Percentiles rank a stretch among this genome's conserved stretches.
Conservation (phyloP, 1,140 invertebrate species). For the Halyomorpha halys region DNA sequence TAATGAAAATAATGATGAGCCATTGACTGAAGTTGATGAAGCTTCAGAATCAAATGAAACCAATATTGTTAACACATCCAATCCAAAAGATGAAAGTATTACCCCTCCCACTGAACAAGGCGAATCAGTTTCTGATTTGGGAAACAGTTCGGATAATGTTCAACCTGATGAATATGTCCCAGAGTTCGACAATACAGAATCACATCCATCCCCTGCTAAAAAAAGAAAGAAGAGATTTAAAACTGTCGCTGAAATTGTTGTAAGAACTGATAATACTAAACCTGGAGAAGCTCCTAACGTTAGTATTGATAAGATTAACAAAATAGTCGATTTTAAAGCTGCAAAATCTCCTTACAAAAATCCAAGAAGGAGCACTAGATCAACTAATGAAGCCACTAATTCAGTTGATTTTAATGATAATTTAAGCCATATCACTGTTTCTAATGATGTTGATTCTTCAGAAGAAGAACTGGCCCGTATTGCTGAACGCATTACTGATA, state of each 20-base stretch:
- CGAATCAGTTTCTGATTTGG: no score
- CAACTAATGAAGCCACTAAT: neutral
- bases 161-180: no score
- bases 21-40: no score
- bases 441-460: neutral
- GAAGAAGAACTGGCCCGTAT: neutral
- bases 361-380: neutral
- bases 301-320: constrained; percentile 6
- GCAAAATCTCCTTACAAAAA: neutral
- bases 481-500: neutral
- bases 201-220: neutral
- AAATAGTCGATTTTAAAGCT: neutral
- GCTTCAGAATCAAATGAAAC: no score
- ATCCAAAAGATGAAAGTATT: no score
- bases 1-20: no score
- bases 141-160: no score
- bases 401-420: neutral
- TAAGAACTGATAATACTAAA: neutral
- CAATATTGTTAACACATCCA: no score
- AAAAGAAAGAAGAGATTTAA: constrained; percentile 11
- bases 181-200: no score
- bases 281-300: neutral
- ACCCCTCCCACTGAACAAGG: no score
- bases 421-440: neutral
- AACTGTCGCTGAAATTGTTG: constrained; percentile 16